Conservation (phyloP, 2,113 vertebrate genomes). For the Ciconia stormi region DNA sequence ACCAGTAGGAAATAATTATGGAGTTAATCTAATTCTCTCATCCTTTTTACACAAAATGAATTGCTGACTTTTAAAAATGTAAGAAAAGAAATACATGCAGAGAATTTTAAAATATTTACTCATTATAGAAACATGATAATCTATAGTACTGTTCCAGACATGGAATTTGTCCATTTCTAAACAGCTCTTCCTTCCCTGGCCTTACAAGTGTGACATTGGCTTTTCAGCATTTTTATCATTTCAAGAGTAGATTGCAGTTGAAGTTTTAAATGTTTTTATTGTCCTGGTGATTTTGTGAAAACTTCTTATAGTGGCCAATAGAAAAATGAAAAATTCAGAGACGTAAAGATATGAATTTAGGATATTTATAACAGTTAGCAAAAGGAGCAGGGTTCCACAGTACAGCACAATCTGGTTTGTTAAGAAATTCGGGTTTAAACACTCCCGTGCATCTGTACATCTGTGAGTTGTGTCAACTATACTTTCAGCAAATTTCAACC, state of each 20-base stretch:
- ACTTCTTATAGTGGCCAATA: neutral
- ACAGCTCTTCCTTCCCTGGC: neutral
- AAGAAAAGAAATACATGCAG: neutral
- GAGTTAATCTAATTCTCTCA: conserved; percentile 1
- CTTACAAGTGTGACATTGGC: neutral
- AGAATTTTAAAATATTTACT: neutral
- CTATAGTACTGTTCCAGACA: neutral
- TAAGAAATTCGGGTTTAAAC: neutral
- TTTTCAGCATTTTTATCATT: neutral
- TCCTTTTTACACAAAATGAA: neutral
- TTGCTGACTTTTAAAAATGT: neutral
- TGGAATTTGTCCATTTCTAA: neutral
- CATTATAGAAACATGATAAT: neutral
- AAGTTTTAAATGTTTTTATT: neutral
- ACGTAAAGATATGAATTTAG: neutral
- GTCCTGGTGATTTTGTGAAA: neutral
- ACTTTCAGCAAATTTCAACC: neutral
- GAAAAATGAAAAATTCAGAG: neutral
- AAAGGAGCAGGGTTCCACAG: neutral
- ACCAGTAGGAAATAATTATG: neutral
- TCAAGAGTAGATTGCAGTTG: neutral
- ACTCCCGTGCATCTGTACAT: neutral
- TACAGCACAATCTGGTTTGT: neutral
- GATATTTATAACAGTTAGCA: neutral
- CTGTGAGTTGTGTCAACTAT: neutral